phyloP scores from a whole-genome alignment of 2,113 vertebrate genomes.

The Leptodactylus fuscus region DNA sequence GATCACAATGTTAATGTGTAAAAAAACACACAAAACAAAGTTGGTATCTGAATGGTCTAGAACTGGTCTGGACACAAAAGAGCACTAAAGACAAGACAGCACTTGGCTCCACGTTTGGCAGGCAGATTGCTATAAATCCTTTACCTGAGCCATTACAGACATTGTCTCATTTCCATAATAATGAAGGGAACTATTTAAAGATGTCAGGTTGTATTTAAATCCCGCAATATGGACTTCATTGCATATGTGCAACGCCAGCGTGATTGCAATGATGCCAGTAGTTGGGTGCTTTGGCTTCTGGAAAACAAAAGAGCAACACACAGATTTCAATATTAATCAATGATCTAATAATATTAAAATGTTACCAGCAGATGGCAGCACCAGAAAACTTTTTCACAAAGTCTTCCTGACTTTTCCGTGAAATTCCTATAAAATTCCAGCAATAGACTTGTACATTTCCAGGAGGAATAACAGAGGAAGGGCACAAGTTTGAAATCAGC shows the following conservation, averaged over 20 bases:
- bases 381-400: neutral
- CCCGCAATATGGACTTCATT: constrained; percentile 81
- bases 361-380: constrained; percentile 29
- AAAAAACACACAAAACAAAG: no score
- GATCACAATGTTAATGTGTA: no score
- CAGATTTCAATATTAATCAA: neutral
- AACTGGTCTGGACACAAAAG: no score
- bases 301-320: constrained; percentile 48
- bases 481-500: no score
- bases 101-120: no score
- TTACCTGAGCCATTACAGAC: constrained; percentile 82
- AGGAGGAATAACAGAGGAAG: no score
- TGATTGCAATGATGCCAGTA: constrained; percentile 81
- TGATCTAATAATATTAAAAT: neutral
- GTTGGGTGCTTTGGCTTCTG: constrained; percentile 83
- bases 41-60: no score
- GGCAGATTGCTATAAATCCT: no score
- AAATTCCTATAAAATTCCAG: no score
- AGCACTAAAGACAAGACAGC: no score
- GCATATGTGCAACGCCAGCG: constrained; percentile 78
- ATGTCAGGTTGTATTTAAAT: constrained; percentile 77
- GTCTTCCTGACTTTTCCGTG: no score
- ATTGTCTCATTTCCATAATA: constrained; percentile 82
- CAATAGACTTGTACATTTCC: no score
- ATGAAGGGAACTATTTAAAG: constrained; percentile 76